These are phyloP conservation scores for Phrynosoma platyrhinos DNA, from an alignment of 2,113 vertebrate species.

Conservation along the genomic window DNA sequence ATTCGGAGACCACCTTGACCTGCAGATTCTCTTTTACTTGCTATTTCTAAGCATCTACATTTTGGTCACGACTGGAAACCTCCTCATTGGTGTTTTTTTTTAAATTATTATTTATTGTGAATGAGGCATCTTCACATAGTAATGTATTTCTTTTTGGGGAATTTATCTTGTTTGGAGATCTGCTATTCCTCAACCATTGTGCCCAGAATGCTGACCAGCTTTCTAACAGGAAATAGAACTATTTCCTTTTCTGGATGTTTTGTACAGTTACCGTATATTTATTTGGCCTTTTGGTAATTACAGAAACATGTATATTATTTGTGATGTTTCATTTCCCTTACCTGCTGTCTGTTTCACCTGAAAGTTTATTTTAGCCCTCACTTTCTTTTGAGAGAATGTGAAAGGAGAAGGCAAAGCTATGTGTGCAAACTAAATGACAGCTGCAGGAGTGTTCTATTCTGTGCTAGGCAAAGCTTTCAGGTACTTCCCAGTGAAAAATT, in stretches of 20 bases:
- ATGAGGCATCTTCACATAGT: constrained; percentile 36
- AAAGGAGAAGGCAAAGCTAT: too few relatives aligned
- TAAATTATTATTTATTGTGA: constrained; percentile 35
- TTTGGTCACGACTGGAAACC: constrained; percentile 26
- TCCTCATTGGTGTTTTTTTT: constrained; percentile 4
- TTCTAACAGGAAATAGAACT: constrained; percentile 43
- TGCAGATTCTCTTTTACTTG: constrained; percentile 24
- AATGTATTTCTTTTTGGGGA: constrained; percentile 57
- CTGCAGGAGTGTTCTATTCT: too few relatives aligned
- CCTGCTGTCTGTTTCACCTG: too few relatives aligned
- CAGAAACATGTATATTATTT: constrained; percentile 50
- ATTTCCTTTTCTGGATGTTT: constrained; percentile 45
- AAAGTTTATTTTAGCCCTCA: too few relatives aligned
- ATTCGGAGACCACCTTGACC: constrained; percentile 28
- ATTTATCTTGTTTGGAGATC: constrained; percentile 49
- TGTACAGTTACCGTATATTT: constrained; percentile 49
- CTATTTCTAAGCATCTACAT: constrained; percentile 26
- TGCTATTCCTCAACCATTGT: constrained; percentile 49
- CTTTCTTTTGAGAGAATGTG: too few relatives aligned
- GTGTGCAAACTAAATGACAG: too few relatives aligned
- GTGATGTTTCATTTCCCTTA: constrained; percentile 38
- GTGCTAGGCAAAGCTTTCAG: too few relatives aligned
- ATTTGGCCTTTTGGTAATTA: constrained; percentile 50
- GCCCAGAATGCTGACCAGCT: constrained; percentile 49
- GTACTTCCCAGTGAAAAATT: too few relatives aligned